phyloP scores from a whole-genome alignment of 2,113 vertebrate genomes.

The Paramormyrops kingsleyae region DNA sequence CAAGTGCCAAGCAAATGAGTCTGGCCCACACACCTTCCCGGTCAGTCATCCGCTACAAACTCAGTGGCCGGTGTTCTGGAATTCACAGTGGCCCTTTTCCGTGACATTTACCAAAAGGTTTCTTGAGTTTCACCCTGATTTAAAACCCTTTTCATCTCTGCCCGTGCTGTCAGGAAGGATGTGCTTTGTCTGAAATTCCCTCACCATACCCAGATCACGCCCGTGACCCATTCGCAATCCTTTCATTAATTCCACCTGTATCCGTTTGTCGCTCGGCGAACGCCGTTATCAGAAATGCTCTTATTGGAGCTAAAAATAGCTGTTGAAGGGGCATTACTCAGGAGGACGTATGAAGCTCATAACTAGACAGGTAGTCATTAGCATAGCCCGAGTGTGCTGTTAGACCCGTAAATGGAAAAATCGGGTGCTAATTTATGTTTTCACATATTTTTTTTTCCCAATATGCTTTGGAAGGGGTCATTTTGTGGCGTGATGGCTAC shows the following conservation, averaged over 20 bases:
- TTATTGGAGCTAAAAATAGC: neutral
- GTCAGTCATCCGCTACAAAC: neutral
- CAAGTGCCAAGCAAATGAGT: neutral
- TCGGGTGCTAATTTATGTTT: neutral
- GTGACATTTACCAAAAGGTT: constrained; percentile 6
- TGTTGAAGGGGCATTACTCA: neutral
- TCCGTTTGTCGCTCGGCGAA: neutral
- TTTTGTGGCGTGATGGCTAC: neutral
- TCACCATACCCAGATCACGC: neutral
- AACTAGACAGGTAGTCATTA: neutral
- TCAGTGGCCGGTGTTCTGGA: neutral
- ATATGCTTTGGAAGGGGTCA: neutral
- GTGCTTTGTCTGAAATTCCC: neutral
- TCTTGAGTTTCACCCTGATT: neutral
- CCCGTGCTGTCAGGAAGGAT: neutral
- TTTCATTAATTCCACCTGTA: constrained; percentile 1
- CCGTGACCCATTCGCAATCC: neutral
- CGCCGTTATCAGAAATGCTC: neutral
- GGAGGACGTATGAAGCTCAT: neutral
- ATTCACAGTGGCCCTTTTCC: neutral
- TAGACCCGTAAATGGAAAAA: neutral
- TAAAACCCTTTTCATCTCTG: neutral
- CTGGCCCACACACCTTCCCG: neutral
- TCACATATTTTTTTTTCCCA: neutral
- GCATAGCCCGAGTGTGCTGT: neutral